Base-by-base conservation (phyloP, 2,797 vertebrate genomes). In the Intellagama lesueurii region DNA sequence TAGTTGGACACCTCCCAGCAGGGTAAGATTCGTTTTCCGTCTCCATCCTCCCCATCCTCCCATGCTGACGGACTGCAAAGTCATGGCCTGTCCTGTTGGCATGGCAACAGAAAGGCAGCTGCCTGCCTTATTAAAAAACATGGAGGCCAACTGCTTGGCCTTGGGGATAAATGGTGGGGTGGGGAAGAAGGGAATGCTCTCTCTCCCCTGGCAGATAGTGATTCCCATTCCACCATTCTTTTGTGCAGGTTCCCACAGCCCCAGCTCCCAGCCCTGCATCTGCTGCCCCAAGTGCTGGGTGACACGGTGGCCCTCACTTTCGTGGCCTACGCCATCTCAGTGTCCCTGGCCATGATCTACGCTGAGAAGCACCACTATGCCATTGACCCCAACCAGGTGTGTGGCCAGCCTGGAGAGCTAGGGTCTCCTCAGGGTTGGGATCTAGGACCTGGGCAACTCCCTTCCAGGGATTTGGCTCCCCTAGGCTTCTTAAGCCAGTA, bases 281-380 rank as follows among this genome's bases (percentile, higher is more conserved):
- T 96, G 28, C 96, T 98, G 82, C 98, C 98, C 64, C 96, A 97
- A 85, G 96, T 99, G 49, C 97, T 97, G 64, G 98, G 97, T 7
- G 98, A 99, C 95, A 98, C 98, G 0, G 86, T 99, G 26, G 98
- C 98, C 90, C 98, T 99, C 66, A 98, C 98, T 0, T 97, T 98
- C 89, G 98, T 99, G 47, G 97, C 98, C 81, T 99, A 98, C 7
- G 98, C 98, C 0, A 97, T 99, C 88, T 99, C 98, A 0, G 97
- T 98, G 19, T 99, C 98, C 5, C 94, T 99, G 96, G 98, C 98
- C 5, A 99, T 98, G 98, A 98, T 99, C 95, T 99, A 98, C 64
- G 98, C 98, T 0, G 98, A 99, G 93, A 99, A 99, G 94, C 98
- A 99, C 76, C 97, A 97, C 88, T 99, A 99, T 90, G 97, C 97